Base-by-base conservation (phyloP, 2,888 invertebrate genomes). In the Tenthredo notha region DNA sequence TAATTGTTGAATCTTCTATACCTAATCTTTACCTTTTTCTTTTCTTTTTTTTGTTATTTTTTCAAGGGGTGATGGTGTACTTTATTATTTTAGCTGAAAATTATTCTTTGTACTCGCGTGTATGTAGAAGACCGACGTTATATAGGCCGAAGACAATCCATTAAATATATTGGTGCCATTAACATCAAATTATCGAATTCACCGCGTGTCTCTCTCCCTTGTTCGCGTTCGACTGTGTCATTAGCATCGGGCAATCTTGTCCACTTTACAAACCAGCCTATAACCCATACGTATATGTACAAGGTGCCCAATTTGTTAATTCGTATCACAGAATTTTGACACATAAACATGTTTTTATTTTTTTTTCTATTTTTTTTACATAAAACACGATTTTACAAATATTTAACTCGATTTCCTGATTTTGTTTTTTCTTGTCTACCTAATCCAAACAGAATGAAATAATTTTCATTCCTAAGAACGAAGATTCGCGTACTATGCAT, bases 101-200 rank as follows among this genome's bases (percentile, higher is more conserved):
- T 61, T 25, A 61, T 61, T 25, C 61, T 61, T 25, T 25, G 61
- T 61, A 61, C 54, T n/a, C 33, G 40, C 70, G 70, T 54, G 33
- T 18, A 0, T 7, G 25, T 5, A 54, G 50, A 50, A 54, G 10
- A 37, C 54, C 37, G 54, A 29, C 54, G 12, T 33, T 75, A 37
- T 18, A 40, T n/a, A 78, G 40, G 29, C 61, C 80, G 80, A 61
- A 61, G 40, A 61, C 61, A 77, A 54, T 77, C 80, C 80, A 80
- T 80, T 40, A 80, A 80, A 37, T 61, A 83, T 83, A 83, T 67
- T 47, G 83, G 67, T 47, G 29, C 67, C 67, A 83, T 83, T 83
- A 83, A 43, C 37, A 70, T 70, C 67, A 47, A 70, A 83, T 83
- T 65, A 67, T 83, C 67, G 83, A 67, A 83, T 67, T 83, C 61